Percentiles rank a stretch among this genome's conserved stretches.
phyloP scores from a whole-genome alignment of 2,797 vertebrate species.

The Catharus ustulatus region DNA sequence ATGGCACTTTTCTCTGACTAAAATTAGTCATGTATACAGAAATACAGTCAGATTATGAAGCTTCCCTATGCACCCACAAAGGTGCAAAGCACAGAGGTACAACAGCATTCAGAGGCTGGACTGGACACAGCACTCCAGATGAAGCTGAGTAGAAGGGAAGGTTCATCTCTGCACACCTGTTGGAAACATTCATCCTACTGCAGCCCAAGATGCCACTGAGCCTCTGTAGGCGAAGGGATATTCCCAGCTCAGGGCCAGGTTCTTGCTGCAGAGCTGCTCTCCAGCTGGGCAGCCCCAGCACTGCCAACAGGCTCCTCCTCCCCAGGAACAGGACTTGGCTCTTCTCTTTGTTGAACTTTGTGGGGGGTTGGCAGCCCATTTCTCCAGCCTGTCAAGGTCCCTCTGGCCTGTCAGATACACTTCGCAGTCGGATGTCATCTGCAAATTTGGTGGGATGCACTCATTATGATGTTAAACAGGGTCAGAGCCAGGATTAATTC shows the following conservation, averaged over 20 bases:
- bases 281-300: neutral
- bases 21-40: neutral
- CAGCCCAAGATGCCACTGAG: neutral
- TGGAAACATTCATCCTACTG: neutral
- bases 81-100: neutral
- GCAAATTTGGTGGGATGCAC: neutral
- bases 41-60: neutral
- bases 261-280: neutral
- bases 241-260: neutral
- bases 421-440: neutral
- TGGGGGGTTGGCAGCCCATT: neutral
- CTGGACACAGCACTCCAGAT: neutral
- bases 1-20: neutral
- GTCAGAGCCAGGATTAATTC: neutral
- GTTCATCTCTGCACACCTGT: neutral
- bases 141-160: neutral
- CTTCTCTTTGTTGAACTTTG: neutral
- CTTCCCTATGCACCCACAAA: neutral
- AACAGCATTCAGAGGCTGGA: neutral
- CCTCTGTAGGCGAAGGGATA: accelerated
- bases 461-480: neutral
- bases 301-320: neutral
- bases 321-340: neutral
- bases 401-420: neutral
- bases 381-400: neutral